phyloP scores from a whole-genome alignment of 2,797 vertebrate genomes.

The Sorex maritimensis region DNA sequence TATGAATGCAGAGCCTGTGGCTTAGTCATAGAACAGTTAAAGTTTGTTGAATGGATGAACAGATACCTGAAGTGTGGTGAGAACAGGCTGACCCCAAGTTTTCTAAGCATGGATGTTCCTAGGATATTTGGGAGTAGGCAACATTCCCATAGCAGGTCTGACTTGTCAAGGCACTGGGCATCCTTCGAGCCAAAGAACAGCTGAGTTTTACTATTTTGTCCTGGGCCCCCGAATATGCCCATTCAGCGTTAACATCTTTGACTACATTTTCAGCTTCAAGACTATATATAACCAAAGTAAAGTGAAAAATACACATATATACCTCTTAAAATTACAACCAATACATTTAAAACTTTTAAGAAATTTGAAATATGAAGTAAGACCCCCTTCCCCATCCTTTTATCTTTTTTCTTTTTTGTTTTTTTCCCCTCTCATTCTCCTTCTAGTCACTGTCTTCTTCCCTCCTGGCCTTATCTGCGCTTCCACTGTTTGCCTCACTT shows the following conservation, averaged over 20 bases:
- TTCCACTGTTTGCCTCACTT: constrained; percentile 25
- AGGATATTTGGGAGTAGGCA: neutral
- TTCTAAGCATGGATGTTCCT: constrained; percentile 5
- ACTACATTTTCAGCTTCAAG: constrained; percentile 35
- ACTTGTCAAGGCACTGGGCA: constrained; percentile 2
- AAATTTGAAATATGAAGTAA: constrained; percentile 8
- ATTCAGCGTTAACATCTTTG: constrained; percentile 17
- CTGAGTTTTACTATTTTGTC: constrained; percentile 33
- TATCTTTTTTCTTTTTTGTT: neutral
- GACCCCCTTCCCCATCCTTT: neutral
- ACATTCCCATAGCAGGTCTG: neutral
- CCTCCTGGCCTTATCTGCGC: neutral
- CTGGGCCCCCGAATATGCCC: neutral
- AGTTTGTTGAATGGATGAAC: constrained; percentile 68
- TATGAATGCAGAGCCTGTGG: neutral
- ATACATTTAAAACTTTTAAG: constrained; percentile 22
- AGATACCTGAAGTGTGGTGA: neutral
- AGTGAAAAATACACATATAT: neutral
- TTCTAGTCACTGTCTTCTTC: neutral
- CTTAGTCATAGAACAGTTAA: constrained; percentile 46
- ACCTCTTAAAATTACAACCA: constrained; percentile 29
- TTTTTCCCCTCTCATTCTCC: constrained; percentile 40
- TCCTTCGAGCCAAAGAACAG: neutral
- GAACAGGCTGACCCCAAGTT: neutral
- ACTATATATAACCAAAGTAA: constrained; percentile 41